These are phyloP conservation scores for Vanessa atalanta DNA, from an alignment of 1,140 invertebrate genomes.

Conservation along the genomic window DNA sequence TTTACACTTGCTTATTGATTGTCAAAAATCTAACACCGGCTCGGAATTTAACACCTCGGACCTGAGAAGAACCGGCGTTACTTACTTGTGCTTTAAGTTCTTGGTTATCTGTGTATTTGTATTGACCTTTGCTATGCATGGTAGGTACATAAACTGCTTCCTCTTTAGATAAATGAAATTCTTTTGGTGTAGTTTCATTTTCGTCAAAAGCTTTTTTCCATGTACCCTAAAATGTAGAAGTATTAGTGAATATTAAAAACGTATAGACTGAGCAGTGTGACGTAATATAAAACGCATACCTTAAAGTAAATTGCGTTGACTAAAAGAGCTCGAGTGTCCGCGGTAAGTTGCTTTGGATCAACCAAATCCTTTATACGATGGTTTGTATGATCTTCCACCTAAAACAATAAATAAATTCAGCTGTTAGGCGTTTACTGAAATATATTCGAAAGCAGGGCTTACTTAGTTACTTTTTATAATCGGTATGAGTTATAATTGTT, in stretches of 20 bases:
- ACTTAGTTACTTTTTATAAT: too few relatives aligned
- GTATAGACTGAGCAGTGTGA: background rate
- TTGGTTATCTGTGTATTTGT: conserved; percentile 52
- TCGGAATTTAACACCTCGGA: too few relatives aligned
- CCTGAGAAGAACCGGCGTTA: too few relatives aligned
- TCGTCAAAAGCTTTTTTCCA: conserved; percentile 57
- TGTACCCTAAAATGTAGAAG: conserved; percentile 48
- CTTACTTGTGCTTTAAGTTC: conserved; percentile 64
- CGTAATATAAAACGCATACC: conserved; percentile 32
- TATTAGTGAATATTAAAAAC: background rate
- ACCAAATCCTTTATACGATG: conserved; percentile 87
- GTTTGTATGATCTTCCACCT: conserved; percentile 86
- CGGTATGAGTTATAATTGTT: too few relatives aligned
- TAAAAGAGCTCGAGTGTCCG: conserved; percentile 83
- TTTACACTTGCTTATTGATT: too few relatives aligned
- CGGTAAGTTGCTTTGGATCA: conserved; percentile 73
- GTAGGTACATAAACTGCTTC: conserved; percentile 51
- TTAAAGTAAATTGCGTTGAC: conserved; percentile 67
- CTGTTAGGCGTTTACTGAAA: too few relatives aligned
- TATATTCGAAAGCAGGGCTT: too few relatives aligned
- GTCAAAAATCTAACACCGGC: too few relatives aligned
- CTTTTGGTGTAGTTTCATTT: conserved; percentile 41
- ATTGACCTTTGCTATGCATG: conserved; percentile 55
- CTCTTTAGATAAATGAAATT: conserved; percentile 60
- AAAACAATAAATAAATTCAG: conserved; percentile 13